Evolutionary conservation across 2,113 vertebrate genomes (phyloP).

Genomic region (Vulpes vulpes): DNA sequence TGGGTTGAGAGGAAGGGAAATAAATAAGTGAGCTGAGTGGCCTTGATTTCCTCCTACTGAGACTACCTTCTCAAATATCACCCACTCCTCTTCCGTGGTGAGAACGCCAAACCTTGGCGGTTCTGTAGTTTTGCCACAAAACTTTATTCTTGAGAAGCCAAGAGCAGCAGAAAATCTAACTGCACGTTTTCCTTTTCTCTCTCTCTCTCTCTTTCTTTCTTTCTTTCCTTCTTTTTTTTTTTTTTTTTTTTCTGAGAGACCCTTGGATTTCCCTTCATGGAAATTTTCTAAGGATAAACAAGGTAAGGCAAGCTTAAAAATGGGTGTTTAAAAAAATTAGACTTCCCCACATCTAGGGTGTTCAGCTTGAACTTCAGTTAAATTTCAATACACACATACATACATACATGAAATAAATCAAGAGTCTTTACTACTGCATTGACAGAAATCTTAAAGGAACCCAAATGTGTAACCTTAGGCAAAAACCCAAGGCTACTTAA

Average conservation of each 20-base stretch:
- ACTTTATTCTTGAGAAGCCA: slow-evolving; percentile 52
- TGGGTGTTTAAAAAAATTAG: background rate
- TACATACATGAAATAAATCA: slow-evolving; percentile 40
- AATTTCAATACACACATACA: slow-evolving; percentile 41
- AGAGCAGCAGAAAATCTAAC: slow-evolving; percentile 36
- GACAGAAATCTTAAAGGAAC: slow-evolving; percentile 53
- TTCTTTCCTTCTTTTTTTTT: background rate
- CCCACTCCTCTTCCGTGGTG: background rate
- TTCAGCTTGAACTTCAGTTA: slow-evolving; percentile 29
- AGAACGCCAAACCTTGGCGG: background rate
- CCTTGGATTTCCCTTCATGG: background rate
- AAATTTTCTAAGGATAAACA: slow-evolving; percentile 52
- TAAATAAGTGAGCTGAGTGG: background rate
- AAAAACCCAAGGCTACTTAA: slow-evolving; percentile 44
- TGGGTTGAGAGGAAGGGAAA: background rate
- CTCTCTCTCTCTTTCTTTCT: background rate
- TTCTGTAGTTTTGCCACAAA: slow-evolving; percentile 51
- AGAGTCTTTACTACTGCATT: background rate
- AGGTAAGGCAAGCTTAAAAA: background rate
- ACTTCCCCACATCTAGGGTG: background rate
- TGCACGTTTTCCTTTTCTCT: background rate
- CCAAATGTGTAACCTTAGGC: slow-evolving; percentile 52
- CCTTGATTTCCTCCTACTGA: background rate
- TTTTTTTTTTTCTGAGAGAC: background rate
- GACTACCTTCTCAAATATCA: slow-evolving; percentile 53